Conservation (phyloP, 2,888 invertebrate species). For the Pasiphila rectangulata region DNA sequence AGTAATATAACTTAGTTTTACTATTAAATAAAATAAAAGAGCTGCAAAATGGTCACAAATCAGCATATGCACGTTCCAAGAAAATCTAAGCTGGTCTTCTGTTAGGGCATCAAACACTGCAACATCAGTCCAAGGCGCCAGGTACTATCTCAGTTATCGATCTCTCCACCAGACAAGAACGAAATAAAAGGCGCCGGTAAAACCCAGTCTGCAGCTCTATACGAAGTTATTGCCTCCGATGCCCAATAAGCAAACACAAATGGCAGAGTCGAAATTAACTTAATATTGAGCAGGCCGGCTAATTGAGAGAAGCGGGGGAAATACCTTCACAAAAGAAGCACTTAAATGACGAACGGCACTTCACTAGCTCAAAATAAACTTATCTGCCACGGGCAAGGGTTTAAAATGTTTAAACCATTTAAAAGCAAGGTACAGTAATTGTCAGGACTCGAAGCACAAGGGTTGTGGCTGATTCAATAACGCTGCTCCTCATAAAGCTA, state of each 20-base stretch:
- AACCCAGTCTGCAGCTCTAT: conserved; percentile 43
- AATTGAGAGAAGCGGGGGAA: conserved; percentile 73
- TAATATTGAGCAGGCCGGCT: conserved; percentile 77
- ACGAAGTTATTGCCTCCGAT: conserved; percentile 68
- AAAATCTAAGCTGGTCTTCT: too few species aligned
- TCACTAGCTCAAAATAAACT: conserved; percentile 79
- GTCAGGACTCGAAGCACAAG: conserved; percentile 63
- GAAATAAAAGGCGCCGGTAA: conserved; percentile 20
- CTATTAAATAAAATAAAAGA: too few species aligned
- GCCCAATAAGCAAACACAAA: conserved; percentile 73
- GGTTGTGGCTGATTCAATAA: conserved; percentile 71
- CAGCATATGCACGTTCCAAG: too few species aligned
- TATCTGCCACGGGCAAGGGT: conserved; percentile 77
- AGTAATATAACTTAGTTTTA: too few species aligned
- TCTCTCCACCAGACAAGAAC: conserved; percentile 10
- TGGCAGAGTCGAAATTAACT: conserved; percentile 75
- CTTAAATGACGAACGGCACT: conserved; percentile 73
- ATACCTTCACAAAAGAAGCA: conserved; percentile 79
- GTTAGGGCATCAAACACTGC: too few species aligned
- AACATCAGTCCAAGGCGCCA: too few species aligned
- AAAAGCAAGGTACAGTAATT: conserved; percentile 65
- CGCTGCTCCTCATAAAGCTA: conserved; percentile 65
- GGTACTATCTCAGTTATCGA: conserved; percentile 5
- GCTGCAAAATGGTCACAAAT: too few species aligned
- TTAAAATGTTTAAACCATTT: conserved; percentile 77